Base-by-base conservation (phyloP, 2,113 vertebrate species). In the Megaceryle maxima region DNA sequence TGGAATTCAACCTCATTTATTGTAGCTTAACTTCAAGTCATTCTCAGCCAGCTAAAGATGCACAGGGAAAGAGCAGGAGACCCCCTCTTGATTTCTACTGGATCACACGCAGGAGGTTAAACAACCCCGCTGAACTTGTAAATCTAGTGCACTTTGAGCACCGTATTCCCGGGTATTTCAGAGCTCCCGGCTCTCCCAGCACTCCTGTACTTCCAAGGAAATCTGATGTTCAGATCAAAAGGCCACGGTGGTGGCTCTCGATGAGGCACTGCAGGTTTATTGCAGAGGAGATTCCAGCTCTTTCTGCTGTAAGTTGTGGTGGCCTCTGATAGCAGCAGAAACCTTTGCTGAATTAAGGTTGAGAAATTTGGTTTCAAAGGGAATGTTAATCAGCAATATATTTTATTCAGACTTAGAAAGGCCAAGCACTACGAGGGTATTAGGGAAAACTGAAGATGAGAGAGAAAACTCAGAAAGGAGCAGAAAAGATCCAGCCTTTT, bases 331-430 rank as follows among this genome's bases (percentile, higher is more conserved):
- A 76, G 25, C 91, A 97, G 55, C 79, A 94, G 83, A 84, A 95
- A 94, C 67, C 74, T 51, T 95, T 82, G 77, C 79, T 77, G 57
- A 95, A 85, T 67, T 80, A 75, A 96, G 83, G 87, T 90, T 93
- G 82, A 72, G 80, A 91, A 91, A 97, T 95, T 77, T 94, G 83
- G 77, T 98, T 97, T 96, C 75, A 74, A 75, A 96, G 68, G 91
- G 75, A 92, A 83, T 55, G 94, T 72, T 87, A 88, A 95, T 90
- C 93, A 97, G 56, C 70, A 88, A 7, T 33, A 35, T 60, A 15
- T 67, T 69, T 75, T 64, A 18, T 15, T 77, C 33, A 9, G 43
- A 67, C 81, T 93, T 76, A 37, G 68, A 94, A 92, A 33, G 60
- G 83, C 82, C 74, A 55, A 48, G 20, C 37, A 14, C 53, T 80